A percentile compares a stretch with the other conserved stretches of the same genome.
Conservation (phyloP, 2,113 vertebrate species). For the Toxostoma redivivum region DNA sequence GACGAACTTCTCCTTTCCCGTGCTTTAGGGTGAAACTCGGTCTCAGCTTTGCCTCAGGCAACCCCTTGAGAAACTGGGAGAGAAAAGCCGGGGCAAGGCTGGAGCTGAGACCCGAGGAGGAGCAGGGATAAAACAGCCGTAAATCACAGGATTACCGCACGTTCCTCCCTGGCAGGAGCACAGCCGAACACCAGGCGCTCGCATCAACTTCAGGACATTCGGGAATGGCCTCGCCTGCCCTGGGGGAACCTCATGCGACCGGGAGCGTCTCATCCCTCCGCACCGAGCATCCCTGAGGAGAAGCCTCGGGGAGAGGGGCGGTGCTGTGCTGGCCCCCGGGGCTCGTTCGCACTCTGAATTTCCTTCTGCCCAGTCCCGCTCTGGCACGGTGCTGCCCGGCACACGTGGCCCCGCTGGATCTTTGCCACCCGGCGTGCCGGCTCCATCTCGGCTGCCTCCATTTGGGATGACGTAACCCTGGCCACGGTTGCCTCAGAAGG, state of each 20-base stretch:
- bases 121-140: neutral
- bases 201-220: neutral
- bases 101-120: neutral
- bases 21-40: neutral
- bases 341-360: accelerated
- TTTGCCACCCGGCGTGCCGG: neutral
- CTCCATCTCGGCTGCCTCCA: neutral
- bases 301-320: accelerated
- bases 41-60: neutral
- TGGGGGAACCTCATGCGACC: accelerated
- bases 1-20: neutral
- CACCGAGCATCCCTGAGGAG: neutral
- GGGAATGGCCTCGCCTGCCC: neutral
- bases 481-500: neutral
- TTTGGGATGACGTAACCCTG: neutral
- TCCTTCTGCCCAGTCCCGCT: neutral
- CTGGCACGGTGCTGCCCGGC: neutral
- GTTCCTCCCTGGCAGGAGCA: neutral
- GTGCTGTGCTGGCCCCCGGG: accelerated
- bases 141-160: neutral
- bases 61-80: neutral
- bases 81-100: neutral
- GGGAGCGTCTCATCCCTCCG: neutral
- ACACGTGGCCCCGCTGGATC: neutral
- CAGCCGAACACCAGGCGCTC: accelerated